A percentile compares a stretch with the other conserved stretches of the same genome.
Conservation (phyloP, 2,113 vertebrate species). For the Puma concolor region DNA sequence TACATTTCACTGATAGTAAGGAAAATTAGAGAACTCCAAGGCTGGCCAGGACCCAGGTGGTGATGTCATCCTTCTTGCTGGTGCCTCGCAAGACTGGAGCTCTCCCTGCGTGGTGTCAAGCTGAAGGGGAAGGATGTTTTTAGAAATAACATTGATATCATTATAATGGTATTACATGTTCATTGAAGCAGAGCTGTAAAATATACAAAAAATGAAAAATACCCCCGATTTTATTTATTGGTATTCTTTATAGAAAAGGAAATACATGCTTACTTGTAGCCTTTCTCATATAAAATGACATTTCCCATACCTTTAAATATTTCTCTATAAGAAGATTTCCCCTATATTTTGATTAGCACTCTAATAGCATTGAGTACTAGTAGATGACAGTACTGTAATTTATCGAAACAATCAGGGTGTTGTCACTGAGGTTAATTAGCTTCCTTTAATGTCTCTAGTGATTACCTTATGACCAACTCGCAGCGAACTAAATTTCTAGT, state of each 20-base stretch:
- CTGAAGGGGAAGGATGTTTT: neutral
- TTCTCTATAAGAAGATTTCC: neutral
- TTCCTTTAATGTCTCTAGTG: neutral
- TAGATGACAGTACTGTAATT: neutral
- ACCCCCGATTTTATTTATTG: neutral
- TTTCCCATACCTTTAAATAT: neutral
- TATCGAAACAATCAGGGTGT: neutral
- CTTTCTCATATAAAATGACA: neutral
- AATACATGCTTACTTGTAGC: neutral
- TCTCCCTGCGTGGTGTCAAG: neutral
- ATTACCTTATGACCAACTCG: neutral
- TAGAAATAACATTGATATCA: neutral
- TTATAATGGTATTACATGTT: neutral
- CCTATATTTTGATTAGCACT: neutral
- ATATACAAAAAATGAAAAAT: neutral
- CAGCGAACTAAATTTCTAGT: neutral
- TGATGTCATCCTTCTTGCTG: neutral
- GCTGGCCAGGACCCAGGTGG: neutral
- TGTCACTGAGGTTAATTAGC: neutral
- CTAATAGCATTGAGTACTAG: neutral
- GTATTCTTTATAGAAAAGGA: neutral
- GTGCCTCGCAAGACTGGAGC: neutral
- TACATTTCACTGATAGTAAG: neutral
- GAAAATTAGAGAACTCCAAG: slow-evolving; percentile 2
- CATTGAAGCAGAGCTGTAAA: neutral